These are phyloP conservation scores for Crotalus helleri DNA, from an alignment of 2,113 vertebrate species.

Conservation along the genomic window DNA sequence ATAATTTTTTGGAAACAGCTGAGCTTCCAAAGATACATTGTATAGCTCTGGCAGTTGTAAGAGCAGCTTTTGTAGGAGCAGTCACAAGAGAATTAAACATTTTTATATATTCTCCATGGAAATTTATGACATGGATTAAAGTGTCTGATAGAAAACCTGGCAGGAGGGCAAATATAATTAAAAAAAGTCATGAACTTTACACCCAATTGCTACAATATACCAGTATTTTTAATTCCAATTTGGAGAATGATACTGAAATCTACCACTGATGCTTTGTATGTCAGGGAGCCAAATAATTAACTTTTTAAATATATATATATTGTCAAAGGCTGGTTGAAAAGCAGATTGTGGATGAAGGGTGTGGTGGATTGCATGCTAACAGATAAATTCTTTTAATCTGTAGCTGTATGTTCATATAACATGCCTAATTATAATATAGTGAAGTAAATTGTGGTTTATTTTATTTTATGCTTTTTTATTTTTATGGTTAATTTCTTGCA, in stretches of 20 bases:
- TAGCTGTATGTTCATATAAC: background rate
- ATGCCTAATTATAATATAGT: background rate
- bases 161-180: background rate
- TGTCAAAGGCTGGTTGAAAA: background rate
- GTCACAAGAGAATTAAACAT: background rate
- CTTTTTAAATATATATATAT: background rate
- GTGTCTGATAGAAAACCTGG: background rate
- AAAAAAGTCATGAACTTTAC: background rate
- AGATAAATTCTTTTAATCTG: background rate
- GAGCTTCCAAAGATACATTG: background rate
- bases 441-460: background rate
- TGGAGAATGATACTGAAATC: background rate
- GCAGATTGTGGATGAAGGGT: background rate
- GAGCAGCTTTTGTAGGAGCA: background rate
- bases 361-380: too few relatives aligned
- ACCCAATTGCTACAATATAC: background rate
- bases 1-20: background rate
- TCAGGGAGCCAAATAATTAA: background rate
- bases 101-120: background rate
- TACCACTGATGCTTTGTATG: background rate
- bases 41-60: background rate
- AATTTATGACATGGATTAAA: background rate
- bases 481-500: background rate
- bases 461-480: background rate
- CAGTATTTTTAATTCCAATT: background rate